Evolutionary conservation across 2,888 invertebrate genomes (phyloP).

Genomic region (Ptychoptera contaminata): DNA sequence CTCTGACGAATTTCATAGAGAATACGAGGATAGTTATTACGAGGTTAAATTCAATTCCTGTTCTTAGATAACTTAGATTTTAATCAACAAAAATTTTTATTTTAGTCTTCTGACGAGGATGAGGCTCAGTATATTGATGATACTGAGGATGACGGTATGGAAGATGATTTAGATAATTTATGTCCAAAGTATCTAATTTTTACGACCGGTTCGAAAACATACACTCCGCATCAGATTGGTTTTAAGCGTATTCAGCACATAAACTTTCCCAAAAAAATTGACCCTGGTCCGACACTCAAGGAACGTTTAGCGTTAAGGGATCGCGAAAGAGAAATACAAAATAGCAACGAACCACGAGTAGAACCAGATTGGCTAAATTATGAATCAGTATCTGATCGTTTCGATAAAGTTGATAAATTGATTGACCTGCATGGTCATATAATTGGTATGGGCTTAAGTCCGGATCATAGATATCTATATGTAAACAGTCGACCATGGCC

Average conservation of each 20-base stretch:
- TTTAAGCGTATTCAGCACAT: conserved; percentile 58
- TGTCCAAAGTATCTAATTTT: conserved; percentile 48
- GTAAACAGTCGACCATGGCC: conserved; percentile 77
- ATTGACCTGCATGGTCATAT: conserved; percentile 76
- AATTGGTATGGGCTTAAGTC: conserved; percentile 73
- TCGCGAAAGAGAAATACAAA: conserved; percentile 32
- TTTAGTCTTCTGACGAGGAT: not conserved
- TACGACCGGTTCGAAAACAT: conserved; percentile 67
- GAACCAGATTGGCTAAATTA: conserved; percentile 54
- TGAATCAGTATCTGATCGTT: conserved; percentile 48
- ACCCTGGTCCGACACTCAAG: conserved; percentile 49
- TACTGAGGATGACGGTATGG: not conserved
- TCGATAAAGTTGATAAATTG: conserved; percentile 60
- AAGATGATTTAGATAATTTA: conserved; percentile 47
- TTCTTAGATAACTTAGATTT: not conserved
- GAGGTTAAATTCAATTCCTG: too few relatives aligned
- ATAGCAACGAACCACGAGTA: conserved; percentile 28
- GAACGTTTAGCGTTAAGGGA: conserved; percentile 46
- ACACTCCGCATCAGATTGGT: conserved; percentile 72
- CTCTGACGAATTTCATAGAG: conserved; percentile 40
- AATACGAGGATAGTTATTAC: conserved; percentile 13
- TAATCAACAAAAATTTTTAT: not conserved
- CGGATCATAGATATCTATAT: conserved; percentile 66
- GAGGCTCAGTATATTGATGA: conserved; percentile 2
- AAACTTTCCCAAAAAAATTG: conserved; percentile 47